Conservation (phyloP, 2,113 vertebrate species). For the Percopsis transmontana region DNA sequence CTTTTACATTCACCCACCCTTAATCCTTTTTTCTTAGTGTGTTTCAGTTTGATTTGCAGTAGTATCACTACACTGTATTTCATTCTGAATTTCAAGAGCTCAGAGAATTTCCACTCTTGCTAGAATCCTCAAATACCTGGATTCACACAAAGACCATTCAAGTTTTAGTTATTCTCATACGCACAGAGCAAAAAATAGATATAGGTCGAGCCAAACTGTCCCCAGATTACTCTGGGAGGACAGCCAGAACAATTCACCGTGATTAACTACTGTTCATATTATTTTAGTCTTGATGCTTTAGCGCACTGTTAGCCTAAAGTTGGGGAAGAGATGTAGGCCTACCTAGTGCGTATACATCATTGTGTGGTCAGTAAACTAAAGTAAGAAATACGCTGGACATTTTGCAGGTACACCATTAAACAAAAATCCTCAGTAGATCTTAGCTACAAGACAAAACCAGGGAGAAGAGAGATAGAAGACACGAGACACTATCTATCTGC, state of each 20-base stretch:
- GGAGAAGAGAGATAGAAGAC: background rate
- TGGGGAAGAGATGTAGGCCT: slow-evolving; percentile 2
- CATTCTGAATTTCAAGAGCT: too few species aligned
- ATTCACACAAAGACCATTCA: too few species aligned
- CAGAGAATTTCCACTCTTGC: too few species aligned
- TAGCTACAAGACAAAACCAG: slow-evolving; percentile 10
- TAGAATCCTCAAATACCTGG: too few species aligned
- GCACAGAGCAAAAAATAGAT: too few species aligned
- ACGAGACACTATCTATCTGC: background rate
- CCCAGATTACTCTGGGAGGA: too few species aligned
- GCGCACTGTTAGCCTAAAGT: slow-evolving; percentile 10
- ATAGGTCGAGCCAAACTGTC: too few species aligned
- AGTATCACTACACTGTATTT: too few species aligned
- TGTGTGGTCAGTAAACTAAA: slow-evolving; percentile 31
- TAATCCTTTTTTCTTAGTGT: too few species aligned
- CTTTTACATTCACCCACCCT: too few species aligned
- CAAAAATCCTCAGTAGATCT: slow-evolving; percentile 33
- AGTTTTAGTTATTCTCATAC: too few species aligned
- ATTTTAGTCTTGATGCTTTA: background rate
- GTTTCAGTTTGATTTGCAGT: too few species aligned
- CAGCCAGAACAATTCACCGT: background rate
- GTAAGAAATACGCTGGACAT: slow-evolving; percentile 27
- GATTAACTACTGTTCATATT: slow-evolving; percentile 8
- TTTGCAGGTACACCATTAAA: slow-evolving; percentile 35
- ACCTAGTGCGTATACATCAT: slow-evolving; percentile 27